These are phyloP conservation scores for Pampusana beccarii DNA, from an alignment of 2,113 vertebrate species.

Conservation along the genomic window DNA sequence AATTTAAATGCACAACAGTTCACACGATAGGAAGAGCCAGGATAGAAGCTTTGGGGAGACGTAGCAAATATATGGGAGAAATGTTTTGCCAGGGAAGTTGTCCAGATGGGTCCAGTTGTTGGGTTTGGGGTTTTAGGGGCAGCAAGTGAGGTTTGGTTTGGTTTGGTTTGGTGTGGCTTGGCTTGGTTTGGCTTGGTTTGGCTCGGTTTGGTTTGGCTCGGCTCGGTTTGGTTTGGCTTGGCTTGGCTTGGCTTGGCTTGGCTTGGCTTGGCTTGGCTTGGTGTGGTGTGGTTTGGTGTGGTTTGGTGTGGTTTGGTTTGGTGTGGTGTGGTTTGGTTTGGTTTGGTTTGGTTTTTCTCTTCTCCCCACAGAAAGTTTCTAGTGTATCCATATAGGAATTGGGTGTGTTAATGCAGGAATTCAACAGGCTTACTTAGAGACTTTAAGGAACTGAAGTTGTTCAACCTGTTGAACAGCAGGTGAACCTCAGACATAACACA, in stretches of 20 bases:
- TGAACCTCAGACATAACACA: not conserved
- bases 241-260: not conserved
- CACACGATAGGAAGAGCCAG: not conserved
- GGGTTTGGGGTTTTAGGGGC: not conserved
- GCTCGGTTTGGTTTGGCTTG: too few relatives aligned
- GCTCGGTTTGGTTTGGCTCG: not conserved
- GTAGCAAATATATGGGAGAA: not conserved
- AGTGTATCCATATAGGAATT: not conserved
- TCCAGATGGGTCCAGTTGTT: not conserved
- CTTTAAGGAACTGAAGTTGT: not conserved
- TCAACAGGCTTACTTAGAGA: not conserved
- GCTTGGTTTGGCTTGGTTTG: too few relatives aligned
- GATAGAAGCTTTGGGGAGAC: not conserved
- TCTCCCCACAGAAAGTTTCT: not conserved
- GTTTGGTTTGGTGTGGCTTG: not conserved
- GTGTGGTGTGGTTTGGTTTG: not conserved
- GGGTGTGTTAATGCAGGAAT: not conserved
- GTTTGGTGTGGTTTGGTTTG: not conserved
- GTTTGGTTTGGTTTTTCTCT: too few relatives aligned
- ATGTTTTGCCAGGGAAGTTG: not conserved
- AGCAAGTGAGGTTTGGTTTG: not conserved
- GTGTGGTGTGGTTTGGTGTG: not conserved
- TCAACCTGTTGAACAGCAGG: not conserved
- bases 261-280: too few relatives aligned
- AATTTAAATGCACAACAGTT: not conserved